Evolutionary conservation across 2,888 invertebrate species (phyloP).

Genomic region (Acleris holmiana): DNA sequence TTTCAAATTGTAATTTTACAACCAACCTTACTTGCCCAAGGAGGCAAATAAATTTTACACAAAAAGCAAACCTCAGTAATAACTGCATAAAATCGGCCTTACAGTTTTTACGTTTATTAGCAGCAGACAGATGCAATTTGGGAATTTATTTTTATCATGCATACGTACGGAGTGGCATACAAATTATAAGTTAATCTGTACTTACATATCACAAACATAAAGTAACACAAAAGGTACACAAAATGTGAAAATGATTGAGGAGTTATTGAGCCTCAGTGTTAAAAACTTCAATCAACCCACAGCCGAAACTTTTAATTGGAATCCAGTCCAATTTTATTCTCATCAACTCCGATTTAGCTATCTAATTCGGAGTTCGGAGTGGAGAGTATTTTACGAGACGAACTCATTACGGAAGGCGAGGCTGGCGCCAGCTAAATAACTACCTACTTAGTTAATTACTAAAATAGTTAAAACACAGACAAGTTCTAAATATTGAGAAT

Average conservation of each 20-base stretch:
- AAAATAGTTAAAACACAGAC: constrained; percentile 22
- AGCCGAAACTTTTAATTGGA: constrained; percentile 40
- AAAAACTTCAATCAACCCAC: constrained; percentile 6
- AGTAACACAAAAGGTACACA: constrained; percentile 4
- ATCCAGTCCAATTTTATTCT: constrained; percentile 35
- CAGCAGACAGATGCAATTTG: too few relatives aligned
- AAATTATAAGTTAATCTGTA: neutral
- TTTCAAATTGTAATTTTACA: too few relatives aligned
- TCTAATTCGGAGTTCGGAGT: neutral
- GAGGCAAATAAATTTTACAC: too few relatives aligned
- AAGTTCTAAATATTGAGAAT: constrained; percentile 16
- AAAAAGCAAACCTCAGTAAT: too few relatives aligned
- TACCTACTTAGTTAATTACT: constrained; percentile 23
- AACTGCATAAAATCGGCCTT: too few relatives aligned
- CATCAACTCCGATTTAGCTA: constrained; percentile 30
- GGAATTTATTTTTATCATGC: too few relatives aligned
- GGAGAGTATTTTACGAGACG: constrained; percentile 28
- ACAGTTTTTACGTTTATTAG: too few relatives aligned
- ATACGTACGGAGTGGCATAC: too few relatives aligned
- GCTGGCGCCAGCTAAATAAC: constrained; percentile 21
- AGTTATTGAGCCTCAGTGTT: constrained; percentile 5
- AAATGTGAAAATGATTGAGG: constrained; percentile 21
- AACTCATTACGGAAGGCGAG: constrained; percentile 28
- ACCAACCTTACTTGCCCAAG: too few relatives aligned
- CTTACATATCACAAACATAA: neutral